A percentile compares a stretch with the other conserved stretches of the same genome.
Conservation (phyloP, 2,888 invertebrate genomes). For the Thereva unica region DNA sequence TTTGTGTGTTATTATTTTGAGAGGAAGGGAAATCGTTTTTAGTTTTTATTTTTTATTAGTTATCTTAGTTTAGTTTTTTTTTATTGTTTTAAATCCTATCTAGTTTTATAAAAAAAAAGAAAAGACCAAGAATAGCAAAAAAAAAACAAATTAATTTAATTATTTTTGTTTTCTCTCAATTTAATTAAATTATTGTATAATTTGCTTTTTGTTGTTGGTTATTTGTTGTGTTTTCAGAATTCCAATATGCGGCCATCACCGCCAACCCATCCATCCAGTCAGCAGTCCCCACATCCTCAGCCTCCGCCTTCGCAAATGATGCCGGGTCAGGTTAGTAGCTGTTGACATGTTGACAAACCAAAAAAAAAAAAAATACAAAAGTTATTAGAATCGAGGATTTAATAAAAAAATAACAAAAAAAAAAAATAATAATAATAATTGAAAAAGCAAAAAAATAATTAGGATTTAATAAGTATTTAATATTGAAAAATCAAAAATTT, state of each 20-base stretch:
- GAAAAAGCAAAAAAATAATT: slow-evolving; percentile 15
- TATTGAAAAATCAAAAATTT: slow-evolving; percentile 20
- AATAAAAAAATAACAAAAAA: slow-evolving; percentile 25
- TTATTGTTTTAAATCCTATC: too few species aligned
- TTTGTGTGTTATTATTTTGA: too few species aligned
- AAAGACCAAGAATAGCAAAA: slow-evolving; percentile 1
- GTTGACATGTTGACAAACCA: background rate
- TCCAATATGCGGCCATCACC: slow-evolving; percentile 82
- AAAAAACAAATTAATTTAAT: background rate
- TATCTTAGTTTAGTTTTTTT: too few species aligned
- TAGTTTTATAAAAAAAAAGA: background rate
- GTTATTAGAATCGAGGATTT: background rate
- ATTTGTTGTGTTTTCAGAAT: slow-evolving; percentile 63
- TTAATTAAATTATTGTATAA: slow-evolving; percentile 18
- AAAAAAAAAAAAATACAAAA: slow-evolving; percentile 22
- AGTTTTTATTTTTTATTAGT: too few species aligned
- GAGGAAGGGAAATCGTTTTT: too few species aligned
- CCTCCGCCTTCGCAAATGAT: slow-evolving; percentile 84
- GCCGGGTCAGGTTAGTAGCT: slow-evolving; percentile 66
- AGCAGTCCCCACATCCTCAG: slow-evolving; percentile 85
- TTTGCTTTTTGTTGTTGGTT: slow-evolving; percentile 44
- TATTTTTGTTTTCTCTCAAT: slow-evolving; percentile 3
- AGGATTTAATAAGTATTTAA: slow-evolving; percentile 18
- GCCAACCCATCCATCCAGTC: slow-evolving; percentile 86
- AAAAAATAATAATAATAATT: background rate